Evolutionary conservation across 2,113 vertebrate species (phyloP), one percentile per base, ranked within the genome.

Genomic region (Oophaga pumilio): DNA sequence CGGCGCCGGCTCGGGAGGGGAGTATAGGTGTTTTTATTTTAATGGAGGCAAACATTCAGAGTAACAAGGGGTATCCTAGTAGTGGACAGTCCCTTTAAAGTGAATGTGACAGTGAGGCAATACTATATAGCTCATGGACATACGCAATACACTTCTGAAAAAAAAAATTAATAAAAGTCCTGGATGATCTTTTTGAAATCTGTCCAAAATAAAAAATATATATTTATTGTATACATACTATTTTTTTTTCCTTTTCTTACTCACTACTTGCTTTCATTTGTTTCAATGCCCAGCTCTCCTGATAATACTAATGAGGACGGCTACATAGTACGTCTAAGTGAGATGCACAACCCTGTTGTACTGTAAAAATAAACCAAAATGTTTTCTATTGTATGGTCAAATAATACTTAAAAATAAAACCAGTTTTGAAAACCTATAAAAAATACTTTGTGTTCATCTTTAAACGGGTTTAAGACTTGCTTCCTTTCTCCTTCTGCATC

Each of bases 361-460:
- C 52, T 85, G 84, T 74, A 85, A 77, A 85, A 64, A 60, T 73
- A 57, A 26, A 11, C n/a, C 60, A 76, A 22, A 18, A 15, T 26
- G 49, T 13, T 24, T 33, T 57, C 20, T 74, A 28, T 26, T 62
- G 57, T 24, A 33, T 77, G 50, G 49, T 69, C 18, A 68, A n/a
- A 68, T 69, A 69, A 52, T 52, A 28, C 14, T 84, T 18, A 76
- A 77, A 73, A 52, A 28, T 66, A 69, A 57, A 69, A 85, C 49
- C 50, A 57, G 18, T 8, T 33, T 80, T 59, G n/a, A 12, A 76
- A 74, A 85, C 71, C 59, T 85, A 73, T 64, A 79, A 10, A 82
- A 83, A 68, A 50, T 53, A 80, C n/a, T n/a, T 26, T 83, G 81
- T 83, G 49, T 82, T 91, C 68, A 86, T 90, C 85, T 71, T 14